These are phyloP conservation scores for Zingel zingel DNA, from an alignment of 2,113 vertebrate species.

Conservation along the genomic window DNA sequence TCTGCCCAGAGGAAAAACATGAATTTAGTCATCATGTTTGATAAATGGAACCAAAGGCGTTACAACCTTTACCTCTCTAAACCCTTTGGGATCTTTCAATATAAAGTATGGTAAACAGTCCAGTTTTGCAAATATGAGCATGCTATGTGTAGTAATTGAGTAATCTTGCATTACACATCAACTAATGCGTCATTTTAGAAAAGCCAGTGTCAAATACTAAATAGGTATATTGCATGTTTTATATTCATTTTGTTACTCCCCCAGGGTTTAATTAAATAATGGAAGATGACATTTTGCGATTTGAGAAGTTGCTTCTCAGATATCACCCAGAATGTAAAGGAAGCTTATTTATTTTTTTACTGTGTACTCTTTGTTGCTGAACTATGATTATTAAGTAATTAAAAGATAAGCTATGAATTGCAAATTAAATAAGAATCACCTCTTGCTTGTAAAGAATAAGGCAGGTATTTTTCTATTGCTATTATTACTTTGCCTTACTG, in stretches of 20 bases:
- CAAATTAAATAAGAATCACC: neutral
- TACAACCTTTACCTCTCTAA: neutral
- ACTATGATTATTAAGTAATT: too few species aligned
- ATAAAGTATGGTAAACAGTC: neutral
- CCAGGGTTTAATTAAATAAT: neutral
- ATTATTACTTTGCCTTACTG: neutral
- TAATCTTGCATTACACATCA: neutral
- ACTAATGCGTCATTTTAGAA: neutral
- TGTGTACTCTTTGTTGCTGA: neutral
- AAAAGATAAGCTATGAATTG: neutral
- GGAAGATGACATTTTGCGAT: neutral
- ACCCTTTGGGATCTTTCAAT: neutral
- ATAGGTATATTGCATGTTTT: neutral
- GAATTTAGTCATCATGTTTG: too few species aligned
- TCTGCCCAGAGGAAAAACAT: neutral
- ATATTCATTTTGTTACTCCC: neutral
- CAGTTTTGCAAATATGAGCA: neutral
- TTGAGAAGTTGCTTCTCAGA: neutral
- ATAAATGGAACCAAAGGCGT: neutral
- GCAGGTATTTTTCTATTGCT: neutral
- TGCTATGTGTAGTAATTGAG: neutral
- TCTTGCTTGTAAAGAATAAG: neutral
- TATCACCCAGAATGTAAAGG: neutral
- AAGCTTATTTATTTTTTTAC: neutral
- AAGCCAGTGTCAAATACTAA: too few species aligned